Evolutionary conservation across 2,797 vertebrate genomes (phyloP).

Genomic region (Amniataba percoides): DNA sequence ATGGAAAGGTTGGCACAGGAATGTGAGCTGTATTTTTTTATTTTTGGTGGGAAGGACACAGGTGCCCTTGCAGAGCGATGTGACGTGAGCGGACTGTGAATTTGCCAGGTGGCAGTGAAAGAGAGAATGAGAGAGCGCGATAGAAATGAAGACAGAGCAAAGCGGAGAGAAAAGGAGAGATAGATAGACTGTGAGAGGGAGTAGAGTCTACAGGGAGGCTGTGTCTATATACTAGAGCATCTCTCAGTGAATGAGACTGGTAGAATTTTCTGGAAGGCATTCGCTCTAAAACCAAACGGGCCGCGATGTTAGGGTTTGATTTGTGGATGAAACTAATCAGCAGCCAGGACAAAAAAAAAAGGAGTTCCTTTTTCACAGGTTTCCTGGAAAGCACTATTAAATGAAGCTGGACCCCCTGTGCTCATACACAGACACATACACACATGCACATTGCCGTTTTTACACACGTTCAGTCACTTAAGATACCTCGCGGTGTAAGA

Average conservation of each 20-base stretch:
- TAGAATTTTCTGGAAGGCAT: slow-evolving; percentile 75
- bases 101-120: slow-evolving; percentile 88
- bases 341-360: slow-evolving; percentile 40
- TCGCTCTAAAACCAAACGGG: slow-evolving; percentile 52
- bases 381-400: slow-evolving; percentile 58
- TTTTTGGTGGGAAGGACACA: slow-evolving; percentile 87
- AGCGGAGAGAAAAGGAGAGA: slow-evolving; percentile 77
- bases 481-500: slow-evolving; percentile 79
- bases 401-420: slow-evolving; percentile 57
- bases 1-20: slow-evolving; percentile 85
- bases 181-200: slow-evolving; percentile 73
- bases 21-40: slow-evolving; percentile 73
- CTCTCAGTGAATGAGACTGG: slow-evolving; percentile 64
- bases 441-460: slow-evolving; percentile 64
- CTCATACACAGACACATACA: slow-evolving; percentile 54
- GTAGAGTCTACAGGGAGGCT: slow-evolving; percentile 75
- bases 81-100: slow-evolving; percentile 90
- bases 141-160: slow-evolving; percentile 76
- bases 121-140: slow-evolving; percentile 74
- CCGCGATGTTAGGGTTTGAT: slow-evolving; percentile 60
- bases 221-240: slow-evolving; percentile 73
- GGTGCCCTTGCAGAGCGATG: slow-evolving; percentile 89
- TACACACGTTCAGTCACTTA: slow-evolving; percentile 71
- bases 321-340: slow-evolving; percentile 61
- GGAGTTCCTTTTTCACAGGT: slow-evolving; percentile 41